Conservation (phyloP, 2,113 vertebrate species). For the Laticauda laticaudata region DNA sequence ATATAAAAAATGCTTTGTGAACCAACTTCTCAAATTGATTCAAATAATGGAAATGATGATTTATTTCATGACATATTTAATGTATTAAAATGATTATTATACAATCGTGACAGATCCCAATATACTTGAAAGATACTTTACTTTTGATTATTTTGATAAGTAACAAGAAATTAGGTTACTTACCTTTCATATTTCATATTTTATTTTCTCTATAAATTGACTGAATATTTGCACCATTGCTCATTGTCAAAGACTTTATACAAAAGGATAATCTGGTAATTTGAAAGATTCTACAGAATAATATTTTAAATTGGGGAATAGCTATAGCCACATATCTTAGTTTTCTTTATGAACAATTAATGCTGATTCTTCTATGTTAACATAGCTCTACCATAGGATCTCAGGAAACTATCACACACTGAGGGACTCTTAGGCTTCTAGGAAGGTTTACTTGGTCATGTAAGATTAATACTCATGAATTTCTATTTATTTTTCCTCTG, state of each 20-base stretch:
- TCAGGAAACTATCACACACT: not conserved
- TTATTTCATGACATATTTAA: not conserved
- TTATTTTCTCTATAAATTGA: not conserved
- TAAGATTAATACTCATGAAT: slow-evolving; percentile 12
- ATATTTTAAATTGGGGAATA: slow-evolving; percentile 42
- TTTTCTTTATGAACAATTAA: not conserved
- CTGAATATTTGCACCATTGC: not conserved
- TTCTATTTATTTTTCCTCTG: slow-evolving; percentile 6
- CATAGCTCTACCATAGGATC: not conserved
- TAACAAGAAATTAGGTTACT: not conserved
- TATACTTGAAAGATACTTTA: not conserved
- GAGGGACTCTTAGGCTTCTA: not conserved
- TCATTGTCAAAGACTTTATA: not conserved
- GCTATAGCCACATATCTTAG: not conserved
- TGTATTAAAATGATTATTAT: not conserved
- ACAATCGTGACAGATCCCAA: not conserved
- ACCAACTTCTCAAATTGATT: not conserved
- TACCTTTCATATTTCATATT: not conserved
- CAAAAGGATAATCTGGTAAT: not conserved
- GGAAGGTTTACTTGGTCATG: slow-evolving; percentile 4
- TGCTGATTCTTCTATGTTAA: not conserved
- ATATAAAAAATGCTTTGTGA: not conserved
- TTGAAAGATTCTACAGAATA: slow-evolving; percentile 19
- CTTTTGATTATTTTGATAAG: not conserved
- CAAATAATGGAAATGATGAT: not conserved